Percentiles rank a stretch among this genome's conserved stretches.
phyloP scores from a whole-genome alignment of 1,140 invertebrate genomes.

The Hycleus phaleratus region DNA sequence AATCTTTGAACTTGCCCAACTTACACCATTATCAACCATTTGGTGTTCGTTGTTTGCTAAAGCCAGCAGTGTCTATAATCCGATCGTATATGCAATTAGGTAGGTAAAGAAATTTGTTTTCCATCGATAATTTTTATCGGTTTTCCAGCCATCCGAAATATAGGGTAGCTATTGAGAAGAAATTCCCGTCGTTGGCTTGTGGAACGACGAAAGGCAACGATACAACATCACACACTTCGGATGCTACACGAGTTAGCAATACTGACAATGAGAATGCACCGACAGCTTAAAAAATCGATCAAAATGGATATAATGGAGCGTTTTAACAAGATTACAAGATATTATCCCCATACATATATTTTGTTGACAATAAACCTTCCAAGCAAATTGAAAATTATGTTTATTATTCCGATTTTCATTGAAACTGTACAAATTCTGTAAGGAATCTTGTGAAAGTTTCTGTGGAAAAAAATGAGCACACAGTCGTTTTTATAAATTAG shows the following conservation, averaged over 20 bases:
- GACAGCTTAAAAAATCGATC: slow-evolving; percentile 8
- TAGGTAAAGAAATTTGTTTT: slow-evolving; percentile 25
- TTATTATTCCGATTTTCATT: too few relatives aligned
- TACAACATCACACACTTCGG: slow-evolving; percentile 47
- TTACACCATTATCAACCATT: slow-evolving; percentile 65
- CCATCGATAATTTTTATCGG: too few relatives aligned
- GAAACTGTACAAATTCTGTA: too few relatives aligned
- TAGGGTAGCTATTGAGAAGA: slow-evolving; percentile 58
- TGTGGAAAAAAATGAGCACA: too few relatives aligned
- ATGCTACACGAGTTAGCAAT: slow-evolving; percentile 42
- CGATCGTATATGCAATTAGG: slow-evolving; percentile 76
- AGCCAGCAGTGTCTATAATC: slow-evolving; percentile 71
- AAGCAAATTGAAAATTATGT: too few relatives aligned
- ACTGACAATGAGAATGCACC: slow-evolving; percentile 20
- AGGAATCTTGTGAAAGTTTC: too few relatives aligned
- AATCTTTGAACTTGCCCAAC: slow-evolving; percentile 56
- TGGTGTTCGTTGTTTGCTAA: slow-evolving; percentile 75
- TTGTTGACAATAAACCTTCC: too few relatives aligned
- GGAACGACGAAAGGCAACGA: slow-evolving; percentile 42
- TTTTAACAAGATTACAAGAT: too few relatives aligned
- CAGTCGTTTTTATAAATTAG: too few relatives aligned
- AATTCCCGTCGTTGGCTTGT: slow-evolving; percentile 61
- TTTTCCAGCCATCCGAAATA: slow-evolving; percentile 66
- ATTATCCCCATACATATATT: too few relatives aligned
- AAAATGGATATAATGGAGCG: too few relatives aligned